Percentiles rank a stretch among this genome's conserved stretches.
Conservation (phyloP, 2,797 vertebrate genomes). For the Labroides dimidiatus region DNA sequence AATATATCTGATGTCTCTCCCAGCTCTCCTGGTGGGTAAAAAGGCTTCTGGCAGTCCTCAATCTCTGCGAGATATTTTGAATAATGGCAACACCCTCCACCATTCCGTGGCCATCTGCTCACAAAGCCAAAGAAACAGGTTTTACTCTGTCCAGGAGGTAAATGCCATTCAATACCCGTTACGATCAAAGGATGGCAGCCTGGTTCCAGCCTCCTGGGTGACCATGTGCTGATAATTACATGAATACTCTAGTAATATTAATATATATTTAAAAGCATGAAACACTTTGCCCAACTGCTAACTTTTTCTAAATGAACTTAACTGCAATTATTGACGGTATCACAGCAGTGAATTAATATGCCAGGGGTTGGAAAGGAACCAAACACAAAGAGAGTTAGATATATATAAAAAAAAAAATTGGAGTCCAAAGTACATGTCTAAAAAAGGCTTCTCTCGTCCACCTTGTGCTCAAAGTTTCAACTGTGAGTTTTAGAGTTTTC, state of each 20-base stretch:
- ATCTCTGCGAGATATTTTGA: constrained; percentile 62
- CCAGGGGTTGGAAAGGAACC: too few relatives aligned
- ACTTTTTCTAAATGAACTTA: too few relatives aligned
- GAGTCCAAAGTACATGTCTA: too few relatives aligned
- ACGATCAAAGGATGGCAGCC: constrained; percentile 69
- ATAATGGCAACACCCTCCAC: constrained; percentile 64
- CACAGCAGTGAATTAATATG: too few relatives aligned
- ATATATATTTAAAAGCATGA: too few relatives aligned
- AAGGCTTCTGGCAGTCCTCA: constrained; percentile 53
- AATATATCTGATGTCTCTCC: constrained; percentile 55
- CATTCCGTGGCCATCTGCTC: constrained; percentile 74
- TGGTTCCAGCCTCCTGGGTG: constrained; percentile 52
- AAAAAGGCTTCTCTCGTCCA: too few relatives aligned
- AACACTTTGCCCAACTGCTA: too few relatives aligned
- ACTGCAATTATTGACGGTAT: too few relatives aligned
- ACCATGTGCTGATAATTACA: constrained; percentile 68
- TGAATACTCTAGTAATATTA: constrained; percentile 37
- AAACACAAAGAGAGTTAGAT: too few relatives aligned
- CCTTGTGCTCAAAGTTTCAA: neutral
- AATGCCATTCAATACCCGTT: constrained; percentile 70
- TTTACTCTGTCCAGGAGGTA: constrained; percentile 59
- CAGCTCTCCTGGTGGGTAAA: constrained; percentile 56
- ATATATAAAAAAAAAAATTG: too few relatives aligned
- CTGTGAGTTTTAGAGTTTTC: neutral
- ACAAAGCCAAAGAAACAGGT: constrained; percentile 58